These are phyloP conservation scores for Anguilla megastoma DNA, from an alignment of 2,797 vertebrate genomes.

Conservation along the genomic window DNA sequence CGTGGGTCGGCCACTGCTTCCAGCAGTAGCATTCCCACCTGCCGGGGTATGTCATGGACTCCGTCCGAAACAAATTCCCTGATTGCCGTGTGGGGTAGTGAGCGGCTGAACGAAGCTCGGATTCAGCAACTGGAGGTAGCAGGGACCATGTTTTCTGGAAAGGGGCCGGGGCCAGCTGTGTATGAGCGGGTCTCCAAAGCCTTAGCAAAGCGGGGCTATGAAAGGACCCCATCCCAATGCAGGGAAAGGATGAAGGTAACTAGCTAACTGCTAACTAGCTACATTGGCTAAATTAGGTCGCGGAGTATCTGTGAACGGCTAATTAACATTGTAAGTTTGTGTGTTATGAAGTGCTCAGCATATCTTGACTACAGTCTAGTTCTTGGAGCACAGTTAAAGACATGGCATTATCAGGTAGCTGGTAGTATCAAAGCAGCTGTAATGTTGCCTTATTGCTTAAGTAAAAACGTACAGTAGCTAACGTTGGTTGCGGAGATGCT, in stretches of 20 bases:
- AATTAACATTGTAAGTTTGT: not conserved
- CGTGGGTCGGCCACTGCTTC: slow-evolving; percentile 77
- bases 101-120: slow-evolving; percentile 90
- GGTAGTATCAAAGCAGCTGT: too few species aligned
- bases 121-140: slow-evolving; percentile 99
- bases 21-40: slow-evolving; percentile 81
- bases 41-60: slow-evolving; percentile 96
- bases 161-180: slow-evolving; percentile 94
- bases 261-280: not conserved
- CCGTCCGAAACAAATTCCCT: slow-evolving; percentile 96
- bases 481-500: too few species aligned
- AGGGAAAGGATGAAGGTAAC: slow-evolving; percentile 96
- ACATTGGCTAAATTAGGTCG: not conserved
- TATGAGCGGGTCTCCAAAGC: slow-evolving; percentile 96
- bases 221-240: slow-evolving; percentile 95
- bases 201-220: slow-evolving; percentile 92
- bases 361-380: not conserved
- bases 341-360: not conserved
- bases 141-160: slow-evolving; percentile 94
- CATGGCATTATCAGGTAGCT: not conserved
- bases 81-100: slow-evolving; percentile 98
- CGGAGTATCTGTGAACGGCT: not conserved
- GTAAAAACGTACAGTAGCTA: too few species aligned
- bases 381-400: not conserved
- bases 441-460: too few species aligned